Conservation (phyloP, 2,888 invertebrate genomes). For the Ichneumoninae sp. region DNA sequence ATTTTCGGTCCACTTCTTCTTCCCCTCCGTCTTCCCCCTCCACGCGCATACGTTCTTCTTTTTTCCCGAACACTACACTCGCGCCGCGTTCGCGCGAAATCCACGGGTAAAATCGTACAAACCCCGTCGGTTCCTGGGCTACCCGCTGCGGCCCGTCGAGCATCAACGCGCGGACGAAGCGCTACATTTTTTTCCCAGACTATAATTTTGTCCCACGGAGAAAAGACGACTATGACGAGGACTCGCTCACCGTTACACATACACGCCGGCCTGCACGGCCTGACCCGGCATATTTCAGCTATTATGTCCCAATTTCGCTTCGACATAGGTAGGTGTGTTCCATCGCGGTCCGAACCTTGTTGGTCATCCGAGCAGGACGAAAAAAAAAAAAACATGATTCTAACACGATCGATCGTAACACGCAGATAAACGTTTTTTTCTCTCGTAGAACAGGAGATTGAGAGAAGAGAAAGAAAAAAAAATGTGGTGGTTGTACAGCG, state of each 20-base stretch:
- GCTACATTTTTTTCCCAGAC: conserved; percentile 62
- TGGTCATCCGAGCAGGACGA: conserved; percentile 36
- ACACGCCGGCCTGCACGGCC: neutral
- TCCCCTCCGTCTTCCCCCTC: conserved; percentile 34
- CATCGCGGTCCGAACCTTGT: neutral
- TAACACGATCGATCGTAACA: conserved; percentile 62
- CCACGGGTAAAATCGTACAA: conserved; percentile 57
- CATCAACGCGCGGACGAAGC: conserved; percentile 37
- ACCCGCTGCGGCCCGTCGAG: conserved; percentile 57
- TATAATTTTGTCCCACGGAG: conserved; percentile 60
- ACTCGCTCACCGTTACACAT: conserved; percentile 47
- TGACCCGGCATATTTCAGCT: conserved; percentile 34
- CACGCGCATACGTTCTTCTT: conserved; percentile 41
- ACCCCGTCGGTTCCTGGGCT: conserved; percentile 32
- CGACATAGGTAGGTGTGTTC: conserved; percentile 12
- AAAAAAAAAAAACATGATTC: conserved; percentile 47
- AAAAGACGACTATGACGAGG: conserved; percentile 39
- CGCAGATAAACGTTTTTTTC: conserved; percentile 51
- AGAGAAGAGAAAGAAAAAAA: conserved; percentile 11
- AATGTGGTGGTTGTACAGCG: neutral
- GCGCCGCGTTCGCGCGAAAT: conserved; percentile 61
- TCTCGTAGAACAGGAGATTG: conserved; percentile 42
- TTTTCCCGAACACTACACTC: conserved; percentile 12
- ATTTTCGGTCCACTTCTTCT: conserved; percentile 61
- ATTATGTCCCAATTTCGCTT: conserved; percentile 50